Percentiles rank a stretch among this genome's conserved stretches.
Evolutionary conservation across 1,140 invertebrate species (phyloP).

Genomic region (Drosophila elegans): DNA sequence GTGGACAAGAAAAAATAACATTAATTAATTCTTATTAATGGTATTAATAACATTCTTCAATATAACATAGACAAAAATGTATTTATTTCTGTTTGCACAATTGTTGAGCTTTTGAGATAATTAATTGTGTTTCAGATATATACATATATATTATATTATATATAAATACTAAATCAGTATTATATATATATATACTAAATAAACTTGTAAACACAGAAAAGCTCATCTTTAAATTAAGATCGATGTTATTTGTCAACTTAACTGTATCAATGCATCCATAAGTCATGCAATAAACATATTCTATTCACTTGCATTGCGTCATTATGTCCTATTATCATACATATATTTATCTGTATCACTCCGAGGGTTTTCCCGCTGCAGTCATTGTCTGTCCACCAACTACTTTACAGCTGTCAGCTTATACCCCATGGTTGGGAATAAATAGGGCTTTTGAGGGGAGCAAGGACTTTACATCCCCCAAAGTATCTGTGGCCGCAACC

Average conservation of each 20-base stretch:
- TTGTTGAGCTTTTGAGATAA: too few species aligned
- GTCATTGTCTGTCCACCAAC: slow-evolving; percentile 24
- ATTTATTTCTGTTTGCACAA: too few species aligned
- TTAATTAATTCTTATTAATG: too few species aligned
- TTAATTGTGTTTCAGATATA: too few species aligned
- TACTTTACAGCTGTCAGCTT: slow-evolving; percentile 42
- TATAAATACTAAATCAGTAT: too few species aligned
- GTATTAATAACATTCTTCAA: too few species aligned
- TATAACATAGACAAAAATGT: too few species aligned
- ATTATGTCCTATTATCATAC: slow-evolving; percentile 22
- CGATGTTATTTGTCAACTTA: background rate
- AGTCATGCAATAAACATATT: background rate
- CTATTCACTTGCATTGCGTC: background rate
- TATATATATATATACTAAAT: too few species aligned
- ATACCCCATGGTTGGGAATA: too few species aligned
- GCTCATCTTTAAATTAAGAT: background rate
- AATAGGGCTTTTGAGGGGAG: background rate
- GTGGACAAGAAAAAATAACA: too few species aligned
- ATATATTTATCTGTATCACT: slow-evolving; percentile 8
- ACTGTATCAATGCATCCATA: slow-evolving; percentile 2
- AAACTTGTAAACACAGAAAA: background rate
- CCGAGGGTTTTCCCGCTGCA: slow-evolving; percentile 15
- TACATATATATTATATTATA: too few species aligned
- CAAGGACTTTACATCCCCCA: slow-evolving; percentile 8
- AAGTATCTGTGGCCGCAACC: slow-evolving; percentile 29